Evolutionary conservation across 2,888 invertebrate genomes (phyloP).

Genomic region (Drosophila sordidapex): DNA sequence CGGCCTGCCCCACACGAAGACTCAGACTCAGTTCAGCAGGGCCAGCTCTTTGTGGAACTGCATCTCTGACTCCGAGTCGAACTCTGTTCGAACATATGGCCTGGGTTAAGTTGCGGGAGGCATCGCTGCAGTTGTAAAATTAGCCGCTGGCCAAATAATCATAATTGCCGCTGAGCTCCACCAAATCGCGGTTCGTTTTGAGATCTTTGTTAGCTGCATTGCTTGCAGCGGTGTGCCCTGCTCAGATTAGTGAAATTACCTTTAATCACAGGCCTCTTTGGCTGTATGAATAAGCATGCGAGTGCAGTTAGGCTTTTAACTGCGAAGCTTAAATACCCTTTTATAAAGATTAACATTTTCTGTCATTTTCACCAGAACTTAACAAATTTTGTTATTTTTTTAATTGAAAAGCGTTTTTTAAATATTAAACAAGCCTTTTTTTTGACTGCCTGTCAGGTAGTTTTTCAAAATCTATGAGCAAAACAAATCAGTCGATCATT

Average conservation of each 20-base stretch:
- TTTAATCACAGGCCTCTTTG: conserved; percentile 40
- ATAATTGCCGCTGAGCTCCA: conserved; percentile 47
- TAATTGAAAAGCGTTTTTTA: no score
- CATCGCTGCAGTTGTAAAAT: conserved; percentile 33
- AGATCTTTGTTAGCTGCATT: conserved; percentile 47
- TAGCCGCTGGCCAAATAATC: conserved; percentile 54
- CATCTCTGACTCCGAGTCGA: conserved; percentile 4
- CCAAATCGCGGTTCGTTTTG: conserved; percentile 13
- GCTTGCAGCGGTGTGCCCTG: conserved; percentile 12
- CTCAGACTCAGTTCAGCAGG: neutral
- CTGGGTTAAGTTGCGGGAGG: conserved; percentile 13
- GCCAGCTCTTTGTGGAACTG: conserved; percentile 25
- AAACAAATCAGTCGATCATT: no score
- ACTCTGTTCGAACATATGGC: conserved; percentile 16
- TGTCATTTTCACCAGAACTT: neutral
- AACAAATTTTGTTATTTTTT: no score
- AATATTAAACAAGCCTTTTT: neutral
- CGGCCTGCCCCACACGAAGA: conserved; percentile 58
- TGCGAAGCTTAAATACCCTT: conserved; percentile 8
- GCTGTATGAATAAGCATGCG: conserved; percentile 15
- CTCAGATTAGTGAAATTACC: conserved; percentile 46
- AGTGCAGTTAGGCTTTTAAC: neutral
- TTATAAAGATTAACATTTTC: neutral
- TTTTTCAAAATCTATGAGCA: no score
- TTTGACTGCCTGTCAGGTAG: neutral